Conservation (phyloP, 2,888 invertebrate species). For the Proisotoma minuta region DNA sequence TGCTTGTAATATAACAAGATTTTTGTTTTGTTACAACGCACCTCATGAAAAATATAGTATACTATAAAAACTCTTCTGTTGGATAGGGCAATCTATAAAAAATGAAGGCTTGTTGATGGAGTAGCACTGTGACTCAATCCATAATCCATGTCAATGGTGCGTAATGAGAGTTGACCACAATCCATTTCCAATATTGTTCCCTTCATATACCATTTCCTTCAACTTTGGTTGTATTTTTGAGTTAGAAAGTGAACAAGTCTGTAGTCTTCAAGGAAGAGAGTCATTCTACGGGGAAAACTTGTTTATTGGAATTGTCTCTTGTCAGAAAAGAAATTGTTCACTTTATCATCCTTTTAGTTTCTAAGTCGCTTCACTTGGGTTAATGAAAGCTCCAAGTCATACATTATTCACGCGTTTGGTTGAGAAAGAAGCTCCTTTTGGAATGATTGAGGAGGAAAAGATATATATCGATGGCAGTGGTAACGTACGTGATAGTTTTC, state of each 20-base stretch:
- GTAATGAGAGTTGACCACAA: neutral
- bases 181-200: neutral
- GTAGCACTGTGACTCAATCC: neutral
- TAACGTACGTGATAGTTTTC: constrained; percentile 3
- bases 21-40: no score
- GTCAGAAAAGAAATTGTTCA: neutral
- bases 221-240: neutral
- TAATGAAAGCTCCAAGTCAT: constrained; percentile 11
- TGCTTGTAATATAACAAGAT: no score
- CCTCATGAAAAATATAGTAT: no score
- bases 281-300: neutral
- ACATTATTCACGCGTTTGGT: neutral
- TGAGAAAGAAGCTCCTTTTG: neutral
- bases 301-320: constrained; percentile 7
- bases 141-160: neutral
- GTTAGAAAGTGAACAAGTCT: neutral
- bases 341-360: constrained; percentile 2
- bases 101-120: neutral
- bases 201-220: neutral
- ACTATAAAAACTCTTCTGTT: no score
- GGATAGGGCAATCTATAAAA: no score
- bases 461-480: constrained; percentile 2
- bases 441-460: constrained; percentile 9
- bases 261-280: neutral
- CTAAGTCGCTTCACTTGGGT: neutral